A percentile compares a stretch with the other conserved stretches of the same genome.
Evolutionary conservation across 2,113 vertebrate species (phyloP).

Genomic region (Macquaria ambigua): DNA sequence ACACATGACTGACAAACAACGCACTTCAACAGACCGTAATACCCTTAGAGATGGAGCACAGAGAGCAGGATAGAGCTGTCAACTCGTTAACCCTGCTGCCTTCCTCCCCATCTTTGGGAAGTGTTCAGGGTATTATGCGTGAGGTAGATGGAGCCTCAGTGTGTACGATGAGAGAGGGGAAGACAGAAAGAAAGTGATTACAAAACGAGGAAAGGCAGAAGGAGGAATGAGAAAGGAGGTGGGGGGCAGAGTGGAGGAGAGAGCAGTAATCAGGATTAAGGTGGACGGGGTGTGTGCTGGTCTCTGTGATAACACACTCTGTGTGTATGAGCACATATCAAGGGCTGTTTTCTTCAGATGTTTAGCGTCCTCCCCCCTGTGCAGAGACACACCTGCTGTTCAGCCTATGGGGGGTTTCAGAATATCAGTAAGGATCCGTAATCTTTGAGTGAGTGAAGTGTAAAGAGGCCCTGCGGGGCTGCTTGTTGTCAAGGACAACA

Average conservation of each 20-base stretch:
- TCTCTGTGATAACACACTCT: constrained; percentile 15
- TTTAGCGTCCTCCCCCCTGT: neutral
- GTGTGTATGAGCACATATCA: neutral
- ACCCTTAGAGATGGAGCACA: constrained; percentile 13
- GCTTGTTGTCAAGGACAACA: constrained; percentile 43
- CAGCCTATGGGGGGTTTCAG: neutral
- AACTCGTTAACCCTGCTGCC: neutral
- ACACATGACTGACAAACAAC: neutral
- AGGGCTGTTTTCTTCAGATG: constrained; percentile 12
- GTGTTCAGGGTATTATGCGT: neutral
- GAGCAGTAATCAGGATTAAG: constrained; percentile 22
- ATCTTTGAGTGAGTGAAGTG: constrained; percentile 30
- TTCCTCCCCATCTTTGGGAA: neutral
- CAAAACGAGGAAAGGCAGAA: constrained; percentile 15
- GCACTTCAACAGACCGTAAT: constrained; percentile 16
- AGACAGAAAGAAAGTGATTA: neutral
- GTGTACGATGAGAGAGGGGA: neutral
- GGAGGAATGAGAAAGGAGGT: neutral
- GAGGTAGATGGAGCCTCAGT: neutral
- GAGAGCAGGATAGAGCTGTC: constrained; percentile 13
- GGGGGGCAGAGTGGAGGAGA: neutral
- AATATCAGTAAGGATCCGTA: constrained; percentile 14
- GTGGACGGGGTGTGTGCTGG: neutral
- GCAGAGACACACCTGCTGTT: constrained; percentile 1
- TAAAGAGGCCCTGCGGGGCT: constrained; percentile 13